A percentile compares a stretch with the other conserved stretches of the same genome.
Conservation (phyloP, 2,113 vertebrate species). For the Anguilla rostrata region DNA sequence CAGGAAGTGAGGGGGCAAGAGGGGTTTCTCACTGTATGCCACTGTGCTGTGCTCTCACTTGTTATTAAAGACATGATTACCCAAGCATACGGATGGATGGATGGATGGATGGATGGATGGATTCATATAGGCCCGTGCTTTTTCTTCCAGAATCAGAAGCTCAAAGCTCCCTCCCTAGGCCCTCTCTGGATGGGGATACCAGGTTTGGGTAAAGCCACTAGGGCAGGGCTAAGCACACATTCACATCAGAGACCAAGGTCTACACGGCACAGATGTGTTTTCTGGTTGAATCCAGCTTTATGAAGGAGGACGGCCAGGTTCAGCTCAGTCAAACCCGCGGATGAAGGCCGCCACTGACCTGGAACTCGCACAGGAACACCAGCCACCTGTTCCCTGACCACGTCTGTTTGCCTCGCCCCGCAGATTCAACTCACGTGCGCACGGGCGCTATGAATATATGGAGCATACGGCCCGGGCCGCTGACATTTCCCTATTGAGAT, state of each 20-base stretch:
- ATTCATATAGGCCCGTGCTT: no score
- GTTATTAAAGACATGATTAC: no score
- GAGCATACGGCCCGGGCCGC: neutral
- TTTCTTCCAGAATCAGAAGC: no score
- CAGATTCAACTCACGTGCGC: neutral
- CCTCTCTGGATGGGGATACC: no score
- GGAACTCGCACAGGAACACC: neutral
- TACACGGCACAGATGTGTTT: neutral
- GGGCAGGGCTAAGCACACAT: no score
- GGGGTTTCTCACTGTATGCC: no score
- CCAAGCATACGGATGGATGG: no score
- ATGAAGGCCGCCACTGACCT: neutral
- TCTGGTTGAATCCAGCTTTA: neutral
- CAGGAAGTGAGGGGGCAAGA: no score
- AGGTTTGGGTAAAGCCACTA: no score
- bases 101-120: no score
- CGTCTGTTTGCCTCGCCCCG: neutral
- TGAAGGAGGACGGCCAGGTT: neutral
- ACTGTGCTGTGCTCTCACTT: no score
- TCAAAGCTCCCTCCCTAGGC: no score
- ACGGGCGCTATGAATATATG: neutral
- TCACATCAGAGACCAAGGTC: neutral
- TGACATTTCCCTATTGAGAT: slow-evolving; percentile 4
- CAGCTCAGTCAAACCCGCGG: neutral
- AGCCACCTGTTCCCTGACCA: neutral